Percentiles rank a stretch among this genome's conserved stretches.
These are phyloP conservation scores for Phrynosoma platyrhinos DNA, from an alignment of 2,113 vertebrate species.

Conservation along the genomic window DNA sequence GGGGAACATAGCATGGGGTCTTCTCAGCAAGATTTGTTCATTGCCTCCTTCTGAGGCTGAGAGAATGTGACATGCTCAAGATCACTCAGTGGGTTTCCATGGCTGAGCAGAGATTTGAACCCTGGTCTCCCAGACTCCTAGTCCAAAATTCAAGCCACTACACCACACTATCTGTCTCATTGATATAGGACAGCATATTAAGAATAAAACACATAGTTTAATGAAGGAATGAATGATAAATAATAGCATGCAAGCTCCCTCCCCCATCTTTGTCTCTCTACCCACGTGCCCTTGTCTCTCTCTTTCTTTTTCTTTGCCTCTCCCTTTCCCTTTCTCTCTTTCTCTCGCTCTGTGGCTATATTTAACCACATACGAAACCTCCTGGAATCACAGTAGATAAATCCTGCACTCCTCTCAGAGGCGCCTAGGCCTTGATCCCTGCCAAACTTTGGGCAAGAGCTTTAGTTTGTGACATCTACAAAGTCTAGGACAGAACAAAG, in stretches of 20 bases:
- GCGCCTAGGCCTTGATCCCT: slow-evolving; percentile 14
- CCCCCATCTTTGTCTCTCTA: neutral
- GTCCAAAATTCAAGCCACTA: no score
- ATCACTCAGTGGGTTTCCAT: no score
- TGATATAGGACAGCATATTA: no score
- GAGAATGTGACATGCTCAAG: no score
- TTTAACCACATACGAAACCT: slow-evolving; percentile 21
- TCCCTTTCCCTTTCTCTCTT: neutral
- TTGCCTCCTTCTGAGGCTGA: no score
- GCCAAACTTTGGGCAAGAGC: neutral
- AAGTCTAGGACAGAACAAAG: slow-evolving; percentile 5
- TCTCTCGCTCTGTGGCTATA: slow-evolving; percentile 3
- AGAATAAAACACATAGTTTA: no score
- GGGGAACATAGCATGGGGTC: no score
- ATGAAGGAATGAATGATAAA: no score
- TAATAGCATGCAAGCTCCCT: neutral
- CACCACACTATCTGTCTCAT: no score
- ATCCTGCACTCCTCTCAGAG: slow-evolving; percentile 5
- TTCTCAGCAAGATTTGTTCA: no score
- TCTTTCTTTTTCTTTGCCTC: neutral
- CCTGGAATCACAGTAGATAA: slow-evolving; percentile 21
- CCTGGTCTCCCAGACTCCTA: no score
- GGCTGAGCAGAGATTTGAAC: no score
- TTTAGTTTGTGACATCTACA: neutral
- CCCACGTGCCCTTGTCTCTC: neutral